Evolutionary conservation across 92 coral and sea anemone species (phyloP).

Genomic region (Umimayanthus kanabou): DNA sequence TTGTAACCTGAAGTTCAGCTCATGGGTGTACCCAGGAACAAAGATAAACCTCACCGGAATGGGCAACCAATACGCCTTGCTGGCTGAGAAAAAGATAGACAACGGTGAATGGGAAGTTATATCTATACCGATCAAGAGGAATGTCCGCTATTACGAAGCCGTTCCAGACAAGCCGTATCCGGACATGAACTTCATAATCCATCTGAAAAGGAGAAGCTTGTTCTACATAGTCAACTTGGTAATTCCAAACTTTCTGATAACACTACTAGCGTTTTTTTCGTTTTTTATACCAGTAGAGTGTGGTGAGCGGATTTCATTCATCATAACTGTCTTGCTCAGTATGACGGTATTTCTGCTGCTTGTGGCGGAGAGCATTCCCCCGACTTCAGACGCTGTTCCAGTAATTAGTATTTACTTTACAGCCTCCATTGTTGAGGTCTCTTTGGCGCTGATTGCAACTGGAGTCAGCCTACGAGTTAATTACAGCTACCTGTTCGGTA

Average conservation of each 20-base stretch:
- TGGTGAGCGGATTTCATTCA: slow-evolving; percentile 66
- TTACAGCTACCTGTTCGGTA: slow-evolving; percentile 62
- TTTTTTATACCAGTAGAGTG: slow-evolving; percentile 70
- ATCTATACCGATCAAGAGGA: slow-evolving; percentile 42
- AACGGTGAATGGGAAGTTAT: slow-evolving; percentile 68
- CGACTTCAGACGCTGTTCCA: slow-evolving; percentile 70
- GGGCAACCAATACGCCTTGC: slow-evolving; percentile 45
- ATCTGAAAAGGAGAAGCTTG: slow-evolving; percentile 57
- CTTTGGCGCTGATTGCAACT: slow-evolving; percentile 64
- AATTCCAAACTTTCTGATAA: slow-evolving; percentile 61
- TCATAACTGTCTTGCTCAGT: slow-evolving; percentile 62
- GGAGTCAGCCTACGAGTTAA: slow-evolving; percentile 57
- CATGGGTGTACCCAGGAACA: slow-evolving; percentile 59
- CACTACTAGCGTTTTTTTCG: slow-evolving; percentile 66
- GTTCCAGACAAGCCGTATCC: slow-evolving; percentile 55
- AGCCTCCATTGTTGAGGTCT: slow-evolving; percentile 60
- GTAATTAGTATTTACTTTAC: slow-evolving; percentile 62
- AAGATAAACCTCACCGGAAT: slow-evolving; percentile 46
- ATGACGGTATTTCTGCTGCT: slow-evolving; percentile 68
- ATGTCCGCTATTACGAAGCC: slow-evolving; percentile 37
- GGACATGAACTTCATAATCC: slow-evolving; percentile 52
- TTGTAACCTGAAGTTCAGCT: slow-evolving; percentile 56
- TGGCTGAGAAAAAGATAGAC: slow-evolving; percentile 51
- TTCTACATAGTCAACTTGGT: slow-evolving; percentile 59
- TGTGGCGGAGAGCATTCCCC: slow-evolving; percentile 68